Evolutionary conservation across 2,113 vertebrate genomes (phyloP).

Genomic region (Solenodon paradoxus): DNA sequence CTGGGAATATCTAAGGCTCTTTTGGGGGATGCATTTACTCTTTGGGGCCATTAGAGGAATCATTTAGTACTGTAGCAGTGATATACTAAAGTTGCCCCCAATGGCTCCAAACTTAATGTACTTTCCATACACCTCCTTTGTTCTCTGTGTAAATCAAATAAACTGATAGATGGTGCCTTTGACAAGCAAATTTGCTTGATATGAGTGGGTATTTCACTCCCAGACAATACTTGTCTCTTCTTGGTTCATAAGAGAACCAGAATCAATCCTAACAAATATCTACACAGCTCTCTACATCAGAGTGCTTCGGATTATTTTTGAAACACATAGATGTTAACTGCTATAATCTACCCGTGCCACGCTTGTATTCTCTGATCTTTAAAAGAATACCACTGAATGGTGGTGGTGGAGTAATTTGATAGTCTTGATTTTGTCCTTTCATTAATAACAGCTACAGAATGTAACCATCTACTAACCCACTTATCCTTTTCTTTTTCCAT

Average conservation of each 20-base stretch:
- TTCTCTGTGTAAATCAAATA: constrained; percentile 7
- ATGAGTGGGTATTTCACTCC: constrained; percentile 22
- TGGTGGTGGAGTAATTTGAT: neutral
- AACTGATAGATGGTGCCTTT: constrained; percentile 23
- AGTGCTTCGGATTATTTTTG: neutral
- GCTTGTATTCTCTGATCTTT: neutral
- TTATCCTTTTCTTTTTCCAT: neutral
- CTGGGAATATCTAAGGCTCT: neutral
- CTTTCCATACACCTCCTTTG: constrained; percentile 17
- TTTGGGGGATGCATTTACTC: neutral
- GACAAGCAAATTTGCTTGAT: constrained; percentile 35
- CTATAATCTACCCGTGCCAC: neutral
- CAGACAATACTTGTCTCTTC: neutral
- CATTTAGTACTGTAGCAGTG: neutral
- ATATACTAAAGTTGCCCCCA: neutral
- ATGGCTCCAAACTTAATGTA: neutral
- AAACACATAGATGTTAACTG: neutral
- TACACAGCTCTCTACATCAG: neutral
- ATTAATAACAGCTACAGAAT: neutral
- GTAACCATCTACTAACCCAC: neutral
- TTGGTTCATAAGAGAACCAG: constrained; percentile 31
- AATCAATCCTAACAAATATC: neutral
- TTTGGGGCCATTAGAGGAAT: neutral
- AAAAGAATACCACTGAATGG: neutral
- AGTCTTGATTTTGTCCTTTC: neutral